A percentile compares a stretch with the other conserved stretches of the same genome.
phyloP scores from a whole-genome alignment of 2,797 vertebrate species.

The Brachyrhaphis roseni region DNA sequence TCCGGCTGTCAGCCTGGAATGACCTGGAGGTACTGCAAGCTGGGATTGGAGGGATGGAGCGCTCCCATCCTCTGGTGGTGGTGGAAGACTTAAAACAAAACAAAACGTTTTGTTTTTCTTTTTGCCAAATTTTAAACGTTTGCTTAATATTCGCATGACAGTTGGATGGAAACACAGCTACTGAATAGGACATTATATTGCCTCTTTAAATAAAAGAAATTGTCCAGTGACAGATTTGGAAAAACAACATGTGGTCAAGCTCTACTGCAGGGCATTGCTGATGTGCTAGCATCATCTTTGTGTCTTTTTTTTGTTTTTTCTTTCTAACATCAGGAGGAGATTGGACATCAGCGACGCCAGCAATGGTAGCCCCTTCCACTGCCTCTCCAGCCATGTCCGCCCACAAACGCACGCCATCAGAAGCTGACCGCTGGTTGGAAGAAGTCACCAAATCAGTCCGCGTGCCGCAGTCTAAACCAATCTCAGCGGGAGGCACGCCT shows the following conservation, averaged over 20 bases:
- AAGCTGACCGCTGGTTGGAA: constrained; percentile 97
- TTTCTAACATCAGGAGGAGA: constrained; percentile 77
- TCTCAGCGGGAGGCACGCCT: constrained; percentile 42
- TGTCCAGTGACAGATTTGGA: neutral
- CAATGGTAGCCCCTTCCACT: constrained; percentile 62
- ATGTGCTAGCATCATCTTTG: neutral
- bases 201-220: no score
- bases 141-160: neutral
- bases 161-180: neutral
- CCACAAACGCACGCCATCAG: constrained; percentile 93
- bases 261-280: neutral
- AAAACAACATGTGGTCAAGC: neutral
- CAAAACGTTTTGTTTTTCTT: neutral
- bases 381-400: constrained; percentile 74
- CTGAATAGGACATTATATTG: neutral
- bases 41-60: no score
- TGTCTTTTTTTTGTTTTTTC: neutral
- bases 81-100: no score
- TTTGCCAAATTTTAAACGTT: neutral
- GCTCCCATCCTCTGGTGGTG: no score
- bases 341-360: constrained; percentile 76
- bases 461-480: constrained; percentile 76
- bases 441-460: constrained; percentile 94
- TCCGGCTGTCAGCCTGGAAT: no score
- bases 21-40: no score